Conservation (phyloP, 2,113 vertebrate species). For the Ceyx melanurus region DNA sequence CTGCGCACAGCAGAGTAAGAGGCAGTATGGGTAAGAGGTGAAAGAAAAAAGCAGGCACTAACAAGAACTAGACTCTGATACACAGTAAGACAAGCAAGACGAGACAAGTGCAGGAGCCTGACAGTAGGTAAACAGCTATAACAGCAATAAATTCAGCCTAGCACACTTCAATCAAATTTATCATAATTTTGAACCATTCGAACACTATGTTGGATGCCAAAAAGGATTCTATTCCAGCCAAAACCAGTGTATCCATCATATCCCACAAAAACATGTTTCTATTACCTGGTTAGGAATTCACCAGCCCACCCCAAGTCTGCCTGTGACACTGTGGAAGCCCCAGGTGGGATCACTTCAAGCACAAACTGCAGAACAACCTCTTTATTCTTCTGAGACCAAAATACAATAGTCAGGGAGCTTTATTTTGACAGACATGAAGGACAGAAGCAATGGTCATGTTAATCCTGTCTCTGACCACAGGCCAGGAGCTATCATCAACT, state of each 20-base stretch:
- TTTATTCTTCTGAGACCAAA: neutral
- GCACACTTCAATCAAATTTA: neutral
- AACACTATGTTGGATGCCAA: neutral
- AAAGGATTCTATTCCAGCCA: neutral
- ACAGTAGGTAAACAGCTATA: neutral
- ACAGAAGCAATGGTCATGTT: neutral
- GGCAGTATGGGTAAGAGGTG: neutral
- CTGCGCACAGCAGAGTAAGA: neutral
- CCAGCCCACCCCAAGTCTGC: neutral
- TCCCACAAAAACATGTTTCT: neutral
- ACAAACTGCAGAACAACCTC: neutral
- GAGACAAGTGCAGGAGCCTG: neutral
- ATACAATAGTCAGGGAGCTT: neutral
- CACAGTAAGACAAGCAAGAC: neutral
- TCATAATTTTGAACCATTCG: neutral
- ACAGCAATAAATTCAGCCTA: neutral
- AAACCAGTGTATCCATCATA: neutral
- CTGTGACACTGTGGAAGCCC: neutral
- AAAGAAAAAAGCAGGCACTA: neutral
- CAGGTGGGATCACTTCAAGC: neutral
- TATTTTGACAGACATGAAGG: neutral
- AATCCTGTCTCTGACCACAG: fast-evolving
- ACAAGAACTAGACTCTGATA: neutral
- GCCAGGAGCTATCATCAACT: neutral
- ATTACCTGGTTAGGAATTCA: neutral